Conservation (phyloP, 30 jellyfish, hydroid and myxozoan species). For the Hydractinia symbiolongicarpus region DNA sequence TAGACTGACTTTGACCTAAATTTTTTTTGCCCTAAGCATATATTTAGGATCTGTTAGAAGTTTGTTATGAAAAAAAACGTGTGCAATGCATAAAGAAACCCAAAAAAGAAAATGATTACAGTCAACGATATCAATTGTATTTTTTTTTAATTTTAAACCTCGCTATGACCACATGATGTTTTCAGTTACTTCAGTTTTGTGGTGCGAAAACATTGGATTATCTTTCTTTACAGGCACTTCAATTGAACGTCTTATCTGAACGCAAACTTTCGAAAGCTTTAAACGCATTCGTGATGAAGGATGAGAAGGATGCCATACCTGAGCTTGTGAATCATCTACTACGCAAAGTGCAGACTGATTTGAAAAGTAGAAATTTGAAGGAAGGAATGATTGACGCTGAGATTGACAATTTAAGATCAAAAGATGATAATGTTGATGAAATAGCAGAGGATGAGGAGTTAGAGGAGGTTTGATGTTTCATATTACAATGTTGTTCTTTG, state of each 20-base stretch:
- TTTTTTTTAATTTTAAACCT: no score
- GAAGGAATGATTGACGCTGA: constrained; percentile 57
- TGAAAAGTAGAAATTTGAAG: constrained; percentile 48
- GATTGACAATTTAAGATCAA: constrained; percentile 40
- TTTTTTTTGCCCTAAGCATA: no score
- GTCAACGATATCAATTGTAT: no score
- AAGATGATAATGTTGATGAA: constrained; percentile 51
- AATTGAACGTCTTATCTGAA: constrained; percentile 70
- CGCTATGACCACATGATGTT: no score
- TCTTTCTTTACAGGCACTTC: constrained; percentile 10
- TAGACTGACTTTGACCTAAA: no score
- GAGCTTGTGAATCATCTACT: constrained; percentile 82
- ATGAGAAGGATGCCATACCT: constrained; percentile 85
- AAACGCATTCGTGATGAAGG: constrained; percentile 89
- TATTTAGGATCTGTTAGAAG: no score
- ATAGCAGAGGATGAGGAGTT: constrained; percentile 47
- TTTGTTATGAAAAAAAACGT: no score
- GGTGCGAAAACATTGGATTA: not conserved
- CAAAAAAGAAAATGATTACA: no score
- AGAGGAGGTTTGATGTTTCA: not conserved
- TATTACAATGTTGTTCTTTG: not conserved
- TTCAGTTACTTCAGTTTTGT: no score
- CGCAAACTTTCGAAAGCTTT: constrained; percentile 85
- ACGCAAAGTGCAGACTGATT: constrained; percentile 51
- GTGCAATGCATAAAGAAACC: no score